These are phyloP conservation scores for Pipistrellus nathusii DNA, from an alignment of 2,797 vertebrate genomes.

Conservation along the genomic window DNA sequence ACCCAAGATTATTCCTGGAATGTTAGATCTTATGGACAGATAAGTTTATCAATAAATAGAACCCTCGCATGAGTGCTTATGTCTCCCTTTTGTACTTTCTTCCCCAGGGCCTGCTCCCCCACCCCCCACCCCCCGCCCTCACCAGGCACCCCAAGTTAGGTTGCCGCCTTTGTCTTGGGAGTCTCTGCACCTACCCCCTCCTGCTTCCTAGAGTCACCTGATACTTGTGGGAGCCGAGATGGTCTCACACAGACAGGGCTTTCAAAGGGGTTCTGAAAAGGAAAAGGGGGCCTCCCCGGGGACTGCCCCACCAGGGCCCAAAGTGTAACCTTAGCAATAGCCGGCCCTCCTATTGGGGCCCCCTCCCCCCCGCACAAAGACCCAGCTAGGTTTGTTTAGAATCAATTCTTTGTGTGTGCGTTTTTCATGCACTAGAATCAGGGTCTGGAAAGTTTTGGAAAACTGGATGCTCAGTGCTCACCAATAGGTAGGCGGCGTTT, in stretches of 20 bases:
- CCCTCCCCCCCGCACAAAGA: not conserved
- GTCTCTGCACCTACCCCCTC: slow-evolving; percentile 83
- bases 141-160: slow-evolving; percentile 78
- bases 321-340: slow-evolving; percentile 87
- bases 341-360: slow-evolving; percentile 66
- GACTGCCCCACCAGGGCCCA: slow-evolving; percentile 84
- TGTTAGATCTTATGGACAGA: slow-evolving; percentile 89
- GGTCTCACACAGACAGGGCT: slow-evolving; percentile 95
- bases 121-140: not conserved
- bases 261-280: slow-evolving; percentile 96
- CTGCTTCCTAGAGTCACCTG: slow-evolving; percentile 92
- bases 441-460: slow-evolving; percentile 54
- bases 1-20: slow-evolving; percentile 89
- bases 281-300: slow-evolving; percentile 91
- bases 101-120: slow-evolving; percentile 66
- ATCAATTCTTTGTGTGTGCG: slow-evolving; percentile 31
- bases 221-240: slow-evolving; percentile 97
- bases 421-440: not conserved
- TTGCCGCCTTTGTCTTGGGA: slow-evolving; percentile 85
- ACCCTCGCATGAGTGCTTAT: slow-evolving; percentile 84
- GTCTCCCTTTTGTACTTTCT: slow-evolving; percentile 78
- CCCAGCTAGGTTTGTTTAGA: slow-evolving; percentile 44
- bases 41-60: slow-evolving; percentile 87
- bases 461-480: slow-evolving; percentile 1
- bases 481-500: slow-evolving; percentile 68